These are phyloP conservation scores for Cygnus buccinator DNA, from an alignment of 2,113 vertebrate species.

Conservation along the genomic window DNA sequence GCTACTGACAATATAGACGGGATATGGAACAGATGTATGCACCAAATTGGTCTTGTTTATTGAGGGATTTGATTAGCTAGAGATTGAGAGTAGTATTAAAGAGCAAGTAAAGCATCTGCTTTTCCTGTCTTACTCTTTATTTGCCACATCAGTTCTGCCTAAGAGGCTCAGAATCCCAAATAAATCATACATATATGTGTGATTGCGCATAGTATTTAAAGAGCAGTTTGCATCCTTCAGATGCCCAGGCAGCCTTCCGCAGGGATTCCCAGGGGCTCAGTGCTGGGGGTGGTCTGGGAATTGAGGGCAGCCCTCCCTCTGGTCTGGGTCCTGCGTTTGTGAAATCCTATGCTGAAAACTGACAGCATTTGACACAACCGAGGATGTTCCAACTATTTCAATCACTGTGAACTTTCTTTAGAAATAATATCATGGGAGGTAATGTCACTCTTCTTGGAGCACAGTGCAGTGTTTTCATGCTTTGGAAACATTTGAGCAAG, in stretches of 20 bases:
- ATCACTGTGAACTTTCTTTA: background rate
- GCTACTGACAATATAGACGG: background rate
- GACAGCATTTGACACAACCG: background rate
- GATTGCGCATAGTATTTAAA: background rate
- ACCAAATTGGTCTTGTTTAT: background rate
- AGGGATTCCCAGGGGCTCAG: rapidly evolving
- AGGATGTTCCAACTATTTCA: background rate
- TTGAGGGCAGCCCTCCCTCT: background rate
- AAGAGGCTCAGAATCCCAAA: background rate
- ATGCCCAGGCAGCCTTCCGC: background rate
- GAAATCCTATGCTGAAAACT: background rate
- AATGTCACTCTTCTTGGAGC: background rate
- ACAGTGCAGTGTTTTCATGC: background rate
- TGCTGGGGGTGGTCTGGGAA: too few species aligned
- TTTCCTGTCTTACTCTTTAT: background rate
- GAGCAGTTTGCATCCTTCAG: background rate
- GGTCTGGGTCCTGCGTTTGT: background rate
- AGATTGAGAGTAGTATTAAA: background rate
- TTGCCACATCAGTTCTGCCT: background rate
- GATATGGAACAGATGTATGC: background rate
- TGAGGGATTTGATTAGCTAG: background rate
- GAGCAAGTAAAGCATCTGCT: background rate
- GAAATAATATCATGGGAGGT: background rate
- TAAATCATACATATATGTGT: background rate
- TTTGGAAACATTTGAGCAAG: background rate